Evolutionary conservation across 2,113 vertebrate genomes (phyloP).

Genomic region (Oenanthe oenanthe): DNA sequence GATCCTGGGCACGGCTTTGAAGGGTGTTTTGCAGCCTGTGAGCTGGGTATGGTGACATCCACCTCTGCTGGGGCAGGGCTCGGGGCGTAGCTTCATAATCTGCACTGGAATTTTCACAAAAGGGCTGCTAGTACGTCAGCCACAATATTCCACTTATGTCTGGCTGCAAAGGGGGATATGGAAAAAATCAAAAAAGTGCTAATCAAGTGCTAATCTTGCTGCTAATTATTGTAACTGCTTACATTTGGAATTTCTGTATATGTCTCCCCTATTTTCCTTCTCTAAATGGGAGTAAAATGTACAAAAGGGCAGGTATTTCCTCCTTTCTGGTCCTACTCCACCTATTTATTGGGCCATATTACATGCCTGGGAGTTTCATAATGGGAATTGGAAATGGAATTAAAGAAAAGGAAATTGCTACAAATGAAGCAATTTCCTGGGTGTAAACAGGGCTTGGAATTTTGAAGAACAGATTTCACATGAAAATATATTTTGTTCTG

Average conservation of each 20-base stretch:
- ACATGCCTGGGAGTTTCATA: constrained; percentile 57
- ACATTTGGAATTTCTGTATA: constrained; percentile 38
- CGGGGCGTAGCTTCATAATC: neutral
- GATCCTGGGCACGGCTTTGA: rapidly evolving
- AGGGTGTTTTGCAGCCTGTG: neutral
- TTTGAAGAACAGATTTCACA: constrained; percentile 41
- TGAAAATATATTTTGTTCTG: constrained; percentile 14
- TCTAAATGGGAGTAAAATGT: constrained; percentile 50
- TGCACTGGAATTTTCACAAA: neutral
- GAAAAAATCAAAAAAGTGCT: neutral
- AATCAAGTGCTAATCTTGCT: constrained; percentile 36
- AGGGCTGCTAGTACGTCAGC: neutral
- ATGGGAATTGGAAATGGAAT: constrained; percentile 67
- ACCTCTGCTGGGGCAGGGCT: neutral
- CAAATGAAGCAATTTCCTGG: constrained; percentile 71
- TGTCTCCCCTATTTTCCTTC: constrained; percentile 29
- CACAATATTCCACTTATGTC: neutral
- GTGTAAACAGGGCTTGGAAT: constrained; percentile 52
- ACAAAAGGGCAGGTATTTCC: constrained; percentile 73
- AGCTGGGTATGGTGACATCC: rapidly evolving
- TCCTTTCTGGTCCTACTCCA: constrained; percentile 53
- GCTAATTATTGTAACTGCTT: constrained; percentile 57
- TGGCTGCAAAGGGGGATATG: neutral
- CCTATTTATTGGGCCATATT: constrained; percentile 52
- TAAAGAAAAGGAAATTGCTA: constrained; percentile 65